A percentile compares a stretch with the other conserved stretches of the same genome.
These are phyloP conservation scores for Harmothoe impar DNA, from an alignment of 2,888 invertebrate genomes.

Conservation along the genomic window DNA sequence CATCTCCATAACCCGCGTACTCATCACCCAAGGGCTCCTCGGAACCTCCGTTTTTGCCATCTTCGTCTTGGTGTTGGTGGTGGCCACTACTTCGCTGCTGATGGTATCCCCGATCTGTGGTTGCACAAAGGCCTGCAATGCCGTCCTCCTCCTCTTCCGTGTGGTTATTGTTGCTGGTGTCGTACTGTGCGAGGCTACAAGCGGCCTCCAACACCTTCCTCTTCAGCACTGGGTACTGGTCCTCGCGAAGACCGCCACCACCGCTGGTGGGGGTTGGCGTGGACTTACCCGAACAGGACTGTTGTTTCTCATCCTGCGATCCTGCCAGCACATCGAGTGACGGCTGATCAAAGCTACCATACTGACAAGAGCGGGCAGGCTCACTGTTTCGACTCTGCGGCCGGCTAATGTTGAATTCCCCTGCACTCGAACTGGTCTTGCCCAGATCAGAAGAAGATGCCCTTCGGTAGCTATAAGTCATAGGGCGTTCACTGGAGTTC, in stretches of 20 bases:
- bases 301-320: background rate
- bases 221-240: conserved; percentile 57
- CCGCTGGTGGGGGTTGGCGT: background rate
- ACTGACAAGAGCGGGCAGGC: background rate
- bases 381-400: conserved; percentile 52
- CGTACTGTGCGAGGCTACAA: background rate
- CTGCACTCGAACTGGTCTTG: conserved; percentile 24
- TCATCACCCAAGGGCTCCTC: background rate
- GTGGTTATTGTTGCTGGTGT: conserved; percentile 34
- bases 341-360: background rate
- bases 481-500: background rate
- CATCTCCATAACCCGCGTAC: background rate
- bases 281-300: background rate
- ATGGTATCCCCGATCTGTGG: background rate
- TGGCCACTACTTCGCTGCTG: background rate
- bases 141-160: conserved; percentile 33
- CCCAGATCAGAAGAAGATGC: conserved; percentile 42
- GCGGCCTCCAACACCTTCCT: conserved; percentile 50
- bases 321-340: background rate
- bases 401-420: conserved; percentile 54
- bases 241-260: conserved; percentile 11
- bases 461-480: background rate
- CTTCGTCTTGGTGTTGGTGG: background rate
- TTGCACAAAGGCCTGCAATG: background rate
- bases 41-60: background rate